Evolutionary conservation across 2,113 vertebrate genomes (phyloP), one percentile per base, ranked within the genome.

Genomic region (Pelecanoides urinatrix): DNA sequence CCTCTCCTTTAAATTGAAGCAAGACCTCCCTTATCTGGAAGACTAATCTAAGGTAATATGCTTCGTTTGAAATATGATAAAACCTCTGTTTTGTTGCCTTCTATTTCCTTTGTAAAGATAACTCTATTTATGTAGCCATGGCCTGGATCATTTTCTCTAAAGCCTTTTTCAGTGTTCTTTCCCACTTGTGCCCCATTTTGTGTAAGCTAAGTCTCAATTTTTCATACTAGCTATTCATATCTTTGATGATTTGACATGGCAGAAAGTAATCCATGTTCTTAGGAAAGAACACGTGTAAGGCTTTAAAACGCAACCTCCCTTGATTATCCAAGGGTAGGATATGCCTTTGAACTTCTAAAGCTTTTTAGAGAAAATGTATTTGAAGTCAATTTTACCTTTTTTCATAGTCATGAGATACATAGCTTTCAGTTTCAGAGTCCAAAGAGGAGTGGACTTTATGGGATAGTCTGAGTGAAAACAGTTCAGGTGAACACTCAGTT

Each of bases 51-150:
- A 34, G 15, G 16, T 56, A 74, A 55, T 82, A 32, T 27, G 14
- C 30, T 78, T 78, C 14, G 74, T 26, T 20, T 56, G 14, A 4
- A 1, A 27, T 47, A 47, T 27, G 9, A 62, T 49, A 79, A 79
- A 76, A 2, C 1, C 4, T n/a, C 32, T 17, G 13, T 0, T 7
- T 40, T 86, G 44, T 49, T 52, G 9, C 26, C 4, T 80, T 72
- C 70, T 27, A 2, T 25, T 53, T 63, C 42, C 26, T 45, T 13
- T 52, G 13, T 62, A 52, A 82, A 62, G 18, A 52, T n/a, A 56
- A 34, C 13, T 70, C 30, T 34, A 17, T 50, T 81, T 82, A 30
- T 32, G 36, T 19, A 75, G 34, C 29, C 13, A 11, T 27, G 50
- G 23, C 22, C 36, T 32, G 13, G 10, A 49, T 59, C 0, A 27